Conservation (phyloP, 2,113 vertebrate species). For the Noctilio leporinus region DNA sequence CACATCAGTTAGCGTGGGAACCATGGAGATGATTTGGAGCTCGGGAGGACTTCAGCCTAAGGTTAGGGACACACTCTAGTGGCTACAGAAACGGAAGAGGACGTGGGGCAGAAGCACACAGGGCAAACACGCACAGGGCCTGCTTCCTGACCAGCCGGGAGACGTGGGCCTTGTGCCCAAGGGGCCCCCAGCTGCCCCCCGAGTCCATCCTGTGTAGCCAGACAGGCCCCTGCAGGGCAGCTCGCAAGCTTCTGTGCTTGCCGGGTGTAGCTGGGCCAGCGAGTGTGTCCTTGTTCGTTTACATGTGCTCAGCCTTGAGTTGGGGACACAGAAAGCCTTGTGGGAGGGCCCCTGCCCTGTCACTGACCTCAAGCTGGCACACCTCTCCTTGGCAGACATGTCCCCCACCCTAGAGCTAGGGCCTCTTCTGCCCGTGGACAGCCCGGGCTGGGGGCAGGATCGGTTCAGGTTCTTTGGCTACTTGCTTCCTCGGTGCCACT, state of each 20-base stretch:
- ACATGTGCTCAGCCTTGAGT: fast-evolving
- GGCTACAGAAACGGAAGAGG: neutral
- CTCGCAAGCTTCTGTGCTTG: neutral
- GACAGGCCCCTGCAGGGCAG: neutral
- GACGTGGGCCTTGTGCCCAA: fast-evolving
- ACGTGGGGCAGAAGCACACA: fast-evolving
- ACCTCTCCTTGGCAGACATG: neutral
- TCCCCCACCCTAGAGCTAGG: neutral
- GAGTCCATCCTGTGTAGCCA: neutral
- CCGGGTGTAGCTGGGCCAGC: no score
- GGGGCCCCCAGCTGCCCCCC: fast-evolving
- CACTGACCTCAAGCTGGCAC: neutral
- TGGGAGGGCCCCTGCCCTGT: neutral
- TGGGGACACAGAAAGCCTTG: fast-evolving
- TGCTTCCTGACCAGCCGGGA: neutral
- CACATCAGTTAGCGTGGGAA: neutral
- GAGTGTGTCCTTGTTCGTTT: fast-evolving
- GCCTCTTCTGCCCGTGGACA: no score
- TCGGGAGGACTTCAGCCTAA: neutral
- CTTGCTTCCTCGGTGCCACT: neutral
- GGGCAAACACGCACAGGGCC: fast-evolving
- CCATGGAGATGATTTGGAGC: neutral
- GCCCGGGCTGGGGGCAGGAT: neutral
- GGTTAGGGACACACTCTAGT: no score
- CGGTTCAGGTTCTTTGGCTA: fast-evolving